phyloP scores from a whole-genome alignment of 2,113 vertebrate species.

The Catharus bicknelli region DNA sequence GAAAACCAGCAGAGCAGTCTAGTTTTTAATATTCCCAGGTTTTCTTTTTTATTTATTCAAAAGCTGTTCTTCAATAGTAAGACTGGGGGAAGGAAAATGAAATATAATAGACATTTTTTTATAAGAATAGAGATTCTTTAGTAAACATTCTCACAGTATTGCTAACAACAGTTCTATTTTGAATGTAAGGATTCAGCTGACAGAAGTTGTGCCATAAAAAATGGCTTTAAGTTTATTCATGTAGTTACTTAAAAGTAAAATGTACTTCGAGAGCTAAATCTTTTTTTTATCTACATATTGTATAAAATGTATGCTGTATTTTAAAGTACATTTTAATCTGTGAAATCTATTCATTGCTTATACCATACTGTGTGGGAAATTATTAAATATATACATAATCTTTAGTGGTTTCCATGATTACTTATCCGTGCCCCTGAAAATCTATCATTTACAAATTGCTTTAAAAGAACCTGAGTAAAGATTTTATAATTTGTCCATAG shows the following conservation, averaged over 20 bases:
- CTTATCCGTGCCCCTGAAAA: not conserved
- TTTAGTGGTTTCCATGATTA: not conserved
- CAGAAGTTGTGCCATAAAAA: not conserved
- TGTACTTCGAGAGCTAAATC: not conserved
- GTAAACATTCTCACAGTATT: slow-evolving; percentile 9
- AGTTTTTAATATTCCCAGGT: not conserved
- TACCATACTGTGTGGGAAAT: not conserved
- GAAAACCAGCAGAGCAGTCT: not conserved
- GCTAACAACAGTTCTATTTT: not conserved
- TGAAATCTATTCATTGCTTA: not conserved
- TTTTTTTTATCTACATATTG: not conserved
- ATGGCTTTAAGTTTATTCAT: not conserved
- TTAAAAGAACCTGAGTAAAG: not conserved
- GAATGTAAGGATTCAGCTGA: not conserved
- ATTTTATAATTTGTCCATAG: not conserved
- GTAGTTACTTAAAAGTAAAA: not conserved
- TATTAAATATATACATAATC: not conserved
- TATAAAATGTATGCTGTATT: not conserved
- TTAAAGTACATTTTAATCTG: not conserved
- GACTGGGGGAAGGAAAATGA: not conserved
- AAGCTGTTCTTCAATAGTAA: slow-evolving; percentile 17
- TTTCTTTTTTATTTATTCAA: slow-evolving; percentile 17
- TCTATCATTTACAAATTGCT: not conserved
- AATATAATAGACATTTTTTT: slow-evolving; percentile 31
- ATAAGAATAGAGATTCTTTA: slow-evolving; percentile 28